Percentiles rank a stretch among this genome's conserved stretches.
These are phyloP conservation scores for Phytoseiulus persimilis DNA, from an alignment of 2,888 invertebrate genomes.

Conservation along the genomic window DNA sequence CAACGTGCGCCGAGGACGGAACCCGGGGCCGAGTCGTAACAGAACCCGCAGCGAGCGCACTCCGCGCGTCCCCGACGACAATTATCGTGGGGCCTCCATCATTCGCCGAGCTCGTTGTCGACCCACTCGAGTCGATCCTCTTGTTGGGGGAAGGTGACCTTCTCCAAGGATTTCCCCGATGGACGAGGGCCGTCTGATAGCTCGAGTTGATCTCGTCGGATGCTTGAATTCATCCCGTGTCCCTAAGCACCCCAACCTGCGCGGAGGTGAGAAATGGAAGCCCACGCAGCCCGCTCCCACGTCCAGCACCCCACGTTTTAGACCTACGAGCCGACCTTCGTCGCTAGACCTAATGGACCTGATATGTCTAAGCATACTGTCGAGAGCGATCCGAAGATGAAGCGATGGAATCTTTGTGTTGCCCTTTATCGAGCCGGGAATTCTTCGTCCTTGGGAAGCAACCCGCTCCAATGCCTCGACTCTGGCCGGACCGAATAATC, in stretches of 20 bases:
- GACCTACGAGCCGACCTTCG: background rate
- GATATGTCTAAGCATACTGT: no score
- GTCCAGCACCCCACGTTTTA: background rate
- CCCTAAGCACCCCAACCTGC: background rate
- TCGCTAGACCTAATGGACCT: background rate
- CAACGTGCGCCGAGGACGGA: no score
- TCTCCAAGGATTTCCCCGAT: no score
- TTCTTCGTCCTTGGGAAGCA: background rate
- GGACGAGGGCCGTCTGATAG: background rate
- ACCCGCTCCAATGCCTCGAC: background rate
- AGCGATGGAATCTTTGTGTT: background rate
- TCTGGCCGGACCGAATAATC: background rate
- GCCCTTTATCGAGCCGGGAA: background rate
- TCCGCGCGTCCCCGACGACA: no score
- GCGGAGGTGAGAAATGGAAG: background rate
- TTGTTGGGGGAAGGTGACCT: no score
- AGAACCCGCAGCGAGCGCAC: no score
- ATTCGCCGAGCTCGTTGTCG: no score
- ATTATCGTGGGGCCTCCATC: no score
- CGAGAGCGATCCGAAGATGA: background rate
- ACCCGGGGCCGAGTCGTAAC: no score
- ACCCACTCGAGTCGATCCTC: no score
- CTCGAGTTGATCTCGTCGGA: background rate
- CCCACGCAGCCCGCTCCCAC: background rate
- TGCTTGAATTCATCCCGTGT: background rate